Evolutionary conservation across 2,888 invertebrate species (phyloP).

Genomic region (Dicroscelio sp.): DNA sequence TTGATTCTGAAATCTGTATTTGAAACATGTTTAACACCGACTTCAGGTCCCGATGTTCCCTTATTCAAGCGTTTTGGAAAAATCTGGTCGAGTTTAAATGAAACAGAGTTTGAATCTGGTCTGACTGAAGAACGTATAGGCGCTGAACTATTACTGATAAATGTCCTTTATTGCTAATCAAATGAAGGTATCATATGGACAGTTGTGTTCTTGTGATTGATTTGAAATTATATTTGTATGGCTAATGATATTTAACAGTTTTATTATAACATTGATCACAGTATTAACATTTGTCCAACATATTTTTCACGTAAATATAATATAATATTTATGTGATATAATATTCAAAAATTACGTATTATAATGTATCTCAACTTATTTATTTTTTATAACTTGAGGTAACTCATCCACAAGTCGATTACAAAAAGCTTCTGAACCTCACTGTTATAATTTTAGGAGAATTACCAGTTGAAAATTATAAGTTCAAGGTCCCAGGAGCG

Average conservation of each 20-base stretch:
- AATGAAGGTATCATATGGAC: background rate
- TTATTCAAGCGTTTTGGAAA: constrained; percentile 3
- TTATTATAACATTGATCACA: too few species aligned
- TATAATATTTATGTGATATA: too few species aligned
- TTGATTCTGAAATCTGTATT: constrained; percentile 7
- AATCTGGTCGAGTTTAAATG: background rate
- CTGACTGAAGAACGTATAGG: background rate
- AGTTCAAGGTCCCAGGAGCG: constrained; percentile 81
- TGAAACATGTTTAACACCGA: constrained; percentile 10
- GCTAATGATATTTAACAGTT: too few species aligned
- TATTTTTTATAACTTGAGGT: background rate
- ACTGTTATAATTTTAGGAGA: constrained; percentile 29
- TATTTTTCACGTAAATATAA: too few species aligned
- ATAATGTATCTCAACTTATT: too few species aligned
- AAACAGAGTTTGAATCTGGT: background rate
- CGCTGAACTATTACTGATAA: background rate
- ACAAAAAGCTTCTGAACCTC: constrained; percentile 82
- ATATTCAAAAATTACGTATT: too few species aligned
- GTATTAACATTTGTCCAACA: too few species aligned
- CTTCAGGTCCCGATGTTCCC: background rate
- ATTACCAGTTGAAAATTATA: constrained; percentile 19
- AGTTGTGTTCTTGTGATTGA: too few species aligned
- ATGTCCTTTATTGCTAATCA: background rate
- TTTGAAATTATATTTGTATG: too few species aligned
- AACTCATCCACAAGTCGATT: constrained; percentile 80